These are phyloP conservation scores for Oscarella lobularis DNA, from an alignment of 37 sponge, comb jelly and placozoan species.

Conservation along the genomic window DNA sequence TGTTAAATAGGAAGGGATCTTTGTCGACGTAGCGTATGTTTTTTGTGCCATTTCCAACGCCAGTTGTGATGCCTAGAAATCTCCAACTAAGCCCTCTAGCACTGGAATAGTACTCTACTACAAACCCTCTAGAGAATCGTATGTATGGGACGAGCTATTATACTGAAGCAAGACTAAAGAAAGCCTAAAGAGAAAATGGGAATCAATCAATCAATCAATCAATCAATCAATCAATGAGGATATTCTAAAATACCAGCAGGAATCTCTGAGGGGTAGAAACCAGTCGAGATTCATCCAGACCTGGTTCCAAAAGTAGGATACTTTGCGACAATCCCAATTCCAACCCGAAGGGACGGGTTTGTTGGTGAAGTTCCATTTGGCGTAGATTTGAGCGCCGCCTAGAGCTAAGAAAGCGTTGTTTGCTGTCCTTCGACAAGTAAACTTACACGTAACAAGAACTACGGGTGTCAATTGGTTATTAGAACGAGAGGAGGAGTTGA, in stretches of 20 bases:
- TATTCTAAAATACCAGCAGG: background rate
- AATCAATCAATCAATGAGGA: too few species aligned
- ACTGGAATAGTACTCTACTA: background rate
- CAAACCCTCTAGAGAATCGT: background rate
- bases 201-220: too few species aligned
- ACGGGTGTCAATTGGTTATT: too few species aligned
- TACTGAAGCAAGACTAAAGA: background rate
- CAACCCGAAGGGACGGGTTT: background rate
- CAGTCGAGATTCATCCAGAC: background rate
- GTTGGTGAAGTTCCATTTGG: background rate
- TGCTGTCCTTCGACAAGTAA: background rate
- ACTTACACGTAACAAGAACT: too few species aligned
- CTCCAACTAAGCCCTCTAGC: background rate
- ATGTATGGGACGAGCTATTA: background rate
- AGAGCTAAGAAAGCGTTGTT: background rate
- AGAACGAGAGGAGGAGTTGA: too few species aligned
- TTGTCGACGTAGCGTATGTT: background rate
- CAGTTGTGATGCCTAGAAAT: background rate
- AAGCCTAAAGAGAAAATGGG: background rate
- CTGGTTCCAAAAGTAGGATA: background rate
- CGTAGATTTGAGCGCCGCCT: background rate
- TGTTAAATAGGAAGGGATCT: background rate
- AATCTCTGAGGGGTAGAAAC: background rate
- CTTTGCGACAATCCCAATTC: background rate
- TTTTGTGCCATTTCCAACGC: background rate